phyloP scores from a whole-genome alignment of 2,113 vertebrate species.

The Perca schrenkii region DNA sequence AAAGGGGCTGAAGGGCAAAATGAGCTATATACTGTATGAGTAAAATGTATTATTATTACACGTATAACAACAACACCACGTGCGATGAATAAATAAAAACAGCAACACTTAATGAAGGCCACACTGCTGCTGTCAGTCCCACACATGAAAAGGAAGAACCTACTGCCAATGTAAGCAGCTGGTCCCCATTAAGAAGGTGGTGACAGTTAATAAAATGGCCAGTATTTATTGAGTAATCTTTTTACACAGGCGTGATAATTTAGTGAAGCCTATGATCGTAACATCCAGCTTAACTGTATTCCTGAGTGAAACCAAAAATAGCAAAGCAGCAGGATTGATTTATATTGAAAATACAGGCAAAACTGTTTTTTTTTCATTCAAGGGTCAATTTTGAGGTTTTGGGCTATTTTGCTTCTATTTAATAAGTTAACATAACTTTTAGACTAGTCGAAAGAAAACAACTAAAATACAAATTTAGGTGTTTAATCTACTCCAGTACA shows the following conservation, averaged over 20 bases:
- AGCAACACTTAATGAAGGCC: neutral
- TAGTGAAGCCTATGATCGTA: too few relatives aligned
- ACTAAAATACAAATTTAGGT: too few relatives aligned
- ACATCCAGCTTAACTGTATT: neutral
- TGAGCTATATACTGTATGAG: too few relatives aligned
- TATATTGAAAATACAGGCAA: too few relatives aligned
- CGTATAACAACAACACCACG: neutral
- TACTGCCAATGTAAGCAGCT: conserved; percentile 14
- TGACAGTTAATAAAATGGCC: neutral
- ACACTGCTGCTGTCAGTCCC: neutral
- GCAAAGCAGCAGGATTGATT: neutral
- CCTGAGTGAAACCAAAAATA: neutral
- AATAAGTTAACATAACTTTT: too few relatives aligned
- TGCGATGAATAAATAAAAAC: neutral
- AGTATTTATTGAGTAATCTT: neutral
- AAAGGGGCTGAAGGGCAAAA: too few relatives aligned
- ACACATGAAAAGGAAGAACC: neutral
- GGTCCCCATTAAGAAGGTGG: conserved; percentile 1
- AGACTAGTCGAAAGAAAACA: too few relatives aligned
- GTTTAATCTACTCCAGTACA: too few relatives aligned
- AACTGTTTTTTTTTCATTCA: too few relatives aligned
- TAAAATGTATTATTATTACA: too few relatives aligned
- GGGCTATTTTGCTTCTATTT: too few relatives aligned
- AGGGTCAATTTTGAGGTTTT: too few relatives aligned
- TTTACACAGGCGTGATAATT: neutral